Base-by-base conservation (phyloP, 2,797 vertebrate genomes). In the Pseudomugil gertrudae region DNA sequence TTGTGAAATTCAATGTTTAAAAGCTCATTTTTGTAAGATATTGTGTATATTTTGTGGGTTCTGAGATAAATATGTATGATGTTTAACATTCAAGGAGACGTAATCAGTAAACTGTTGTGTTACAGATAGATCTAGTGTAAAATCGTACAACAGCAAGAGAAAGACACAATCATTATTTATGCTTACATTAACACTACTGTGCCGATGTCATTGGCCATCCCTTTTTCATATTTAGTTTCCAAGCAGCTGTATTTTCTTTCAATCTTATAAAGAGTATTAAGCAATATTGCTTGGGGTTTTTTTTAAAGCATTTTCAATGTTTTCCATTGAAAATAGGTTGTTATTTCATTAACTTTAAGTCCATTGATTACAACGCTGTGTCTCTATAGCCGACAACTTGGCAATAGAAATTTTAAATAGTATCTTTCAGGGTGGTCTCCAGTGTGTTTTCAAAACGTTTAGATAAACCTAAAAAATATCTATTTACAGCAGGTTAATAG, bases 61-160 rank as follows among this genome's bases (percentile, higher is more conserved):
- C 47, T 67, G 57, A 52, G 66, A 73, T 63, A 76, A 65, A 0
- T 3, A 70, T 76, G 77, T 63, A 72, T 48, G 71, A 75, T 70
- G 32, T 76, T 76, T 24, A 63, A 59, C 29, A 24, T 57, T 65
- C 36, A 57, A 6, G 52, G 26, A 45, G 8, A 19, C 2, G 17
- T 21, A 21, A 19, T 9, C 19, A 4, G n/a, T 27, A 6, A 51
- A 27, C 13, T 50, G 23, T 23, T 45, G 40, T 17, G 1, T 11
- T 48, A 21, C 21, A 48, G 47, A 23, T 27, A 27, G 2, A 51
- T 15, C 50, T 17, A 26, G 5, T 27, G 15, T 27, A 51, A 36
- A 65, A 24, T 19, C 10, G 0, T 29, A 56, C 14, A 74, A 48
- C n/a, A 24, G 21, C 51, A 21, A 30, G 48, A 68, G 23, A 53